Evolutionary conservation across 2,113 vertebrate genomes (phyloP), one percentile per base, ranked within the genome.

Genomic region (Dicrurus megarhynchus): DNA sequence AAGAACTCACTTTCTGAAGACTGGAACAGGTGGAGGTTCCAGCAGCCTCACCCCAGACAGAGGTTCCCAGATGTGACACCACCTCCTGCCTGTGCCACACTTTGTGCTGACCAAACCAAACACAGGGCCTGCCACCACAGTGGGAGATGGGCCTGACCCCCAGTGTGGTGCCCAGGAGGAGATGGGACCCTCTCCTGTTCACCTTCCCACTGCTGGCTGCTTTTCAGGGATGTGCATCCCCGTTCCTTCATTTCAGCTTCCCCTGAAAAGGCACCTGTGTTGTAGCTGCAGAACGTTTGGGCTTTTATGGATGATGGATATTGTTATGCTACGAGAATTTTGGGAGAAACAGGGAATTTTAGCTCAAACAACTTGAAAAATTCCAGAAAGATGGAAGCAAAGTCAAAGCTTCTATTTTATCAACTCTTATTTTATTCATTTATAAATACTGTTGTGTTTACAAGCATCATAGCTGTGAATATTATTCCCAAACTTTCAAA

Each of bases 391-490:
- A 79, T 0, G 16, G 61, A 85, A 90, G 59, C 95, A 73, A 97
- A 97, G 91, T n/a, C 96, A 95, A 94, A 98, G 89, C 95, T 98
- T 87, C 94, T 96, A 78, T 93, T 95, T 96, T 95, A 96, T 84
- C 94, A 97, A 87, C 93, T 97, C 97, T 98, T 97, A 96, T 97
- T 98, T 97, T 97, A 97, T 97, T 98, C 95, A 91, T 97, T 98
- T 98, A 98, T 98, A 98, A 98, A 98, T 98, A 98, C 97, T 97
- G 98, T 98, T 92, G 98, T 98, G 98, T 98, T 98, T 98, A 98
- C 98, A 98, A 97, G 98, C 98, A 97, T 98, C 97, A 95, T 91
- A 98, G 97, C 96, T 96, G 98, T 98, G 98, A 96, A 97, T 97
- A 98, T 97, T 97, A 97, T 97, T 97, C 95, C 88, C 97, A 98